phyloP scores from a whole-genome alignment of 2,888 invertebrate genomes.

The Drosophila pegasa region DNA sequence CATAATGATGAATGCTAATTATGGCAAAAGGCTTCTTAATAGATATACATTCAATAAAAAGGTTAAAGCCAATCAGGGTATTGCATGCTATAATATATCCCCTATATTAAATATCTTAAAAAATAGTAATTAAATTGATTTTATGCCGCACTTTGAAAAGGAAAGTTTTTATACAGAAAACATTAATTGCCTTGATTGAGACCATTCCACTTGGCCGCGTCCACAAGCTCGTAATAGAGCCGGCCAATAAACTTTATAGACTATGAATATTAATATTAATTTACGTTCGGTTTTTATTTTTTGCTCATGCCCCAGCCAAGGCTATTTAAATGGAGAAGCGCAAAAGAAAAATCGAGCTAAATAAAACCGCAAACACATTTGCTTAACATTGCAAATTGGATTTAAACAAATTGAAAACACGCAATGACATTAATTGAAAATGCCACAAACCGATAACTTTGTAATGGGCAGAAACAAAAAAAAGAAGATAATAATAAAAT shows the following conservation, averaged over 20 bases:
- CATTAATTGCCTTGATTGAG: conserved; percentile 2
- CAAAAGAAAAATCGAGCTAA: conserved; percentile 31
- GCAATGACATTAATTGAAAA: conserved; percentile 52
- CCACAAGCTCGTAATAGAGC: neutral
- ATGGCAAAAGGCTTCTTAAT: neutral
- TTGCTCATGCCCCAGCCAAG: neutral
- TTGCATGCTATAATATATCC: no score
- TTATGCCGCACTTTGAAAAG: neutral
- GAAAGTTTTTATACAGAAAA: neutral
- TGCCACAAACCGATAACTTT: conserved; percentile 41
- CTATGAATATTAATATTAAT: conserved; percentile 17
- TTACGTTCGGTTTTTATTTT: neutral
- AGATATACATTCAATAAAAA: no score
- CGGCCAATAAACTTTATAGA: neutral
- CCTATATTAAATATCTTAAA: no score
- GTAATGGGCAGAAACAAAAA: conserved; percentile 10
- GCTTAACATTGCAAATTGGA: conserved; percentile 35
- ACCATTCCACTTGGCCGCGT: neutral
- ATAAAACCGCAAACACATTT: conserved; percentile 27
- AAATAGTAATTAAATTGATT: neutral
- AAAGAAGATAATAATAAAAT: neutral
- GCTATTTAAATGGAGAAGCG: conserved; percentile 17
- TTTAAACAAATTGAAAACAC: conserved; percentile 59
- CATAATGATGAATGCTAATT: neutral
- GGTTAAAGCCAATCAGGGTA: no score